Evolutionary conservation across 1,140 invertebrate genomes (phyloP), one percentile per base, ranked within the genome.

Genomic region (Mizuhopecten yessoensis): DNA sequence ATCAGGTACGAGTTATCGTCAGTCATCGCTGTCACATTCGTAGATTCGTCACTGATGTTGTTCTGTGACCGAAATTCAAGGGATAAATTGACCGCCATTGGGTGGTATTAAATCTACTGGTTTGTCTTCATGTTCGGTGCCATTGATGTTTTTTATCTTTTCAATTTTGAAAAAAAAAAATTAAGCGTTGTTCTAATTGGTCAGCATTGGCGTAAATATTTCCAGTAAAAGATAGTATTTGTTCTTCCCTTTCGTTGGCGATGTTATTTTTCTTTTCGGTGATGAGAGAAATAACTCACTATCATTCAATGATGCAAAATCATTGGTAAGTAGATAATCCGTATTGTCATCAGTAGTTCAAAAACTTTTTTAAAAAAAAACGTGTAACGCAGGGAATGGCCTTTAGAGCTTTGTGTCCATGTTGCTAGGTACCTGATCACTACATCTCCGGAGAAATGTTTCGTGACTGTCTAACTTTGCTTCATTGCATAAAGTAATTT

Each of bases 1-100:
- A 88, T 49, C 1, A 92, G 57, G n/a, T 75, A 75, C 1, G 57
- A 29, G n/a, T 75, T 75, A 75, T 75, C 57, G 57, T 75, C 57
- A 75, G 23, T 29, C 57, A 75, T 75, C n/a, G 57, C 29, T 75
- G 57, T 75, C 9, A 75, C 57, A 75, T 75, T 75, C 57, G 57
- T 29, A 5, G 57, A 75, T 29, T 75, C 57, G n/a, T 75, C 57
- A n/a, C 57, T 75, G 57, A 17, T 75, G 57, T 75, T 75, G 1
- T 29, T 9, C 57, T 75, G 23, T 75, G 57, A 75, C 17, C n/a
- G n/a, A 75, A 75, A 75, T 29, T n/a, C n/a, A 29, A 17, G 29
- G n/a, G 57, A 75, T 17, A n/a, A 75, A 75, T 75, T 75, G 2
- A 29, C 23, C 9, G 57, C 57, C 57, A 75, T 75, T 7, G 1